Conservation (phyloP, 1,140 invertebrate genomes). For the Gryllus bimaculatus region DNA sequence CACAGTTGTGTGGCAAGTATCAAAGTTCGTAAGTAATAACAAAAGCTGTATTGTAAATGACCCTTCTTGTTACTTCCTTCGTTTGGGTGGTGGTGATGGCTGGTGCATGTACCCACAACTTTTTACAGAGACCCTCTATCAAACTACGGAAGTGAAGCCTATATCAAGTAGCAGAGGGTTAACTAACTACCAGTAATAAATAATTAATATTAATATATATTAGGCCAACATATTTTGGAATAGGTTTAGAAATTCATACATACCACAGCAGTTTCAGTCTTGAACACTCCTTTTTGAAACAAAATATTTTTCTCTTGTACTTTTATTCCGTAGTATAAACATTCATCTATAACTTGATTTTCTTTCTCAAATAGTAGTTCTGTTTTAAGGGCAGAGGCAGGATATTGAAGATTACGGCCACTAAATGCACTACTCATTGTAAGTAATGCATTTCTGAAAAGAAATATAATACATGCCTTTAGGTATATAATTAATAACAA, state of each 20-base stretch:
- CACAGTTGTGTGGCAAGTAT: too few species aligned
- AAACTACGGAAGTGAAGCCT: too few species aligned
- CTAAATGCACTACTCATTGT: slow-evolving; percentile 6
- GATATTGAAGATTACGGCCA: slow-evolving; percentile 8
- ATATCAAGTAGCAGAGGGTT: too few species aligned
- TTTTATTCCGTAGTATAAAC: background rate
- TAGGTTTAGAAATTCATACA: background rate
- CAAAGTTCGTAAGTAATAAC: too few species aligned
- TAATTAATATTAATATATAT: background rate
- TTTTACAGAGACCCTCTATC: too few species aligned
- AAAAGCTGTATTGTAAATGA: too few species aligned
- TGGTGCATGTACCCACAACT: too few species aligned
- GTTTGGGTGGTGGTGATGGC: too few species aligned
- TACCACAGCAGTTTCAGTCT: slow-evolving; percentile 20
- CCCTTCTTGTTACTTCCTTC: too few species aligned
- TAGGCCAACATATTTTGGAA: background rate
- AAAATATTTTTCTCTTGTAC: background rate
- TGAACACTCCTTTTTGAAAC: background rate
- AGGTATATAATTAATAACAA: too few species aligned
- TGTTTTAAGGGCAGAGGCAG: background rate
- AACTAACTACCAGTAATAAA: too few species aligned
- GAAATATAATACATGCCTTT: too few species aligned
- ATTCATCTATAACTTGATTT: background rate
- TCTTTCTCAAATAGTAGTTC: background rate
- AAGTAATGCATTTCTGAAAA: background rate